Conservation (phyloP, 2,888 invertebrate species). For the Lochmaea capreae region DNA sequence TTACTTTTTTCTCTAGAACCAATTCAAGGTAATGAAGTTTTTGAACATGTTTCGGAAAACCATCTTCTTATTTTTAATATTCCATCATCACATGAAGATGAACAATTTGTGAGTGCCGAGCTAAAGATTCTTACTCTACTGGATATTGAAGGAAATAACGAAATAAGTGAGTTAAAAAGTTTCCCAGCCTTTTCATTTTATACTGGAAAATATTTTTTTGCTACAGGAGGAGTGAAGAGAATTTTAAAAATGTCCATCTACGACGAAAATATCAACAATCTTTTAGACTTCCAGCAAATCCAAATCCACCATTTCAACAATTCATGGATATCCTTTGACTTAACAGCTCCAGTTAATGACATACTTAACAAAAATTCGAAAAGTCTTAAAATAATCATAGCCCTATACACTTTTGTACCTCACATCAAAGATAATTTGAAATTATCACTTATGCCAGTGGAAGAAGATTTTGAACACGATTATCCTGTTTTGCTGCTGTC, state of each 20-base stretch:
- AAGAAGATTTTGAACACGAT: conserved; percentile 60
- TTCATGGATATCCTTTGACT: conserved; percentile 63
- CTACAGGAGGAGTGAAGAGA: conserved; percentile 52
- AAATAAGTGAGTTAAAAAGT: conserved; percentile 44
- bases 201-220: background rate
- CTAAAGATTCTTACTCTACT: conserved; percentile 61
- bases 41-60: conserved; percentile 54
- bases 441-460: conserved; percentile 59
- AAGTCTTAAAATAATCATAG: conserved; percentile 58
- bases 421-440: conserved; percentile 53
- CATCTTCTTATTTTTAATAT: conserved; percentile 62
- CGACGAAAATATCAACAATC: conserved; percentile 53
- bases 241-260: conserved; percentile 56
- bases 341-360: conserved; percentile 57
- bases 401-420: conserved; percentile 54
- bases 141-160: conserved; percentile 50
- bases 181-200: background rate
- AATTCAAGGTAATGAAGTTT: conserved; percentile 49
- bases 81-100: conserved; percentile 58
- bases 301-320: conserved; percentile 60
- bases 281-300: conserved; percentile 54
- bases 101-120: conserved; percentile 61
- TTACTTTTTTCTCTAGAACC: conserved; percentile 48
- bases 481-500: conserved; percentile 63
- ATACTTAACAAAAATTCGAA: conserved; percentile 48